Evolutionary conservation across 2,113 vertebrate species (phyloP).

Genomic region (human): DNA sequence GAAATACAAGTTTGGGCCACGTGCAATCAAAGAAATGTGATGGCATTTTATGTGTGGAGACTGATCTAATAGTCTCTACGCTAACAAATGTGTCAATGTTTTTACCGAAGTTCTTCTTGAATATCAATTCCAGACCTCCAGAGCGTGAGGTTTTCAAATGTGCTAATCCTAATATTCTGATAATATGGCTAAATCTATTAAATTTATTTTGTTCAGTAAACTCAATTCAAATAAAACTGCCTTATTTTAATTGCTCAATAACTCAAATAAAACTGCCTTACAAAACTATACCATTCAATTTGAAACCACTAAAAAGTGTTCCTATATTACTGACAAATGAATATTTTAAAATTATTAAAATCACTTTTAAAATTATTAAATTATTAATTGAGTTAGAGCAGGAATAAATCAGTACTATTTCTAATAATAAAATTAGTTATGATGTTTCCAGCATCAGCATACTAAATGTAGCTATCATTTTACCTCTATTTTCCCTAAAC

Average conservation of each 20-base stretch:
- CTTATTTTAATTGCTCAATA: background rate
- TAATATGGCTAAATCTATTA: background rate
- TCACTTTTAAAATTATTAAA: background rate
- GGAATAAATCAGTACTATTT: background rate
- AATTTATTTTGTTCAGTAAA: background rate
- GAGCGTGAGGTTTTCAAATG: background rate
- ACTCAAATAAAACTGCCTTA: background rate
- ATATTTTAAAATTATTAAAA: background rate
- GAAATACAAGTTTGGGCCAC: background rate
- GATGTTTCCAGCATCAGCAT: background rate
- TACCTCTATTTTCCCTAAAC: background rate
- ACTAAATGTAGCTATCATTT: background rate
- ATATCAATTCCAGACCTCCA: background rate
- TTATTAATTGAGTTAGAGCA: background rate
- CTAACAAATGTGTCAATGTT: background rate
- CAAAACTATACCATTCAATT: background rate
- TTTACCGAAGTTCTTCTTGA: background rate
- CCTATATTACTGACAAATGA: background rate
- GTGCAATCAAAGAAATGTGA: background rate
- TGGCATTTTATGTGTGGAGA: background rate
- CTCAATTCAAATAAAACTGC: background rate
- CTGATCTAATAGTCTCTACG: background rate
- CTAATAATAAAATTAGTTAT: background rate
- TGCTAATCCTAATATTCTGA: background rate
- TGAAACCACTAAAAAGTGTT: slow-evolving; percentile 8